Percentiles rank a stretch among this genome's conserved stretches.
phyloP scores from a whole-genome alignment of 2,797 vertebrate species.

The Sebastes elongatus region DNA sequence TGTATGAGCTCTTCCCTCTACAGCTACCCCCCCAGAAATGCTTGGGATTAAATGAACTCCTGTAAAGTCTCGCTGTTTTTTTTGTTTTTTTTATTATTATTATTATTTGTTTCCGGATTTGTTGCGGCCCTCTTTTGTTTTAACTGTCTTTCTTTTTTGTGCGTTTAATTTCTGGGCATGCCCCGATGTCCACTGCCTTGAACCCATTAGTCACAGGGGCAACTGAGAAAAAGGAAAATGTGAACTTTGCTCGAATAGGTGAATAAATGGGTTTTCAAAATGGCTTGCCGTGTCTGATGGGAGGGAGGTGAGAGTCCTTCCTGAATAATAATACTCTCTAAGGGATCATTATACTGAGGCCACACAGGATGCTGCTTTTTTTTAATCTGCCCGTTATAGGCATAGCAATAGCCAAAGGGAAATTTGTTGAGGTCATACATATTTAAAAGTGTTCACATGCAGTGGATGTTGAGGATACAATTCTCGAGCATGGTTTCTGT shows the following conservation, averaged over 20 bases:
- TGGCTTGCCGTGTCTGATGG: conserved; percentile 23
- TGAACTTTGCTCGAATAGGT: conserved; percentile 48
- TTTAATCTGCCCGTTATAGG: not conserved
- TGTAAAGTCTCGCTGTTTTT: conserved; percentile 54
- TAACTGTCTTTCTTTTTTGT: not conserved
- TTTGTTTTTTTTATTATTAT: not conserved
- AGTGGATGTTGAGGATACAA: not conserved
- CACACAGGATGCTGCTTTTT: not conserved
- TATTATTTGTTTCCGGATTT: not conserved
- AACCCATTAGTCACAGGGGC: conserved; percentile 17
- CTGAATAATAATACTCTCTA: not conserved
- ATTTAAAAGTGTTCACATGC: too few relatives aligned
- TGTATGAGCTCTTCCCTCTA: conserved; percentile 72
- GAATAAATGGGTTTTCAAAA: conserved; percentile 71
- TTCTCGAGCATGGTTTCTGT: not conserved
- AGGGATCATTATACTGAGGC: not conserved
- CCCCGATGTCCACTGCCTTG: conserved; percentile 24
- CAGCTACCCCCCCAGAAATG: conserved; percentile 34
- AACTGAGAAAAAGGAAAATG: conserved; percentile 19
- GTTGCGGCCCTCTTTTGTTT: conserved; percentile 10
- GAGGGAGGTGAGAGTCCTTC: not conserved
- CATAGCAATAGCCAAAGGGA: not conserved
- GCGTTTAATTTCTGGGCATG: conserved; percentile 14
- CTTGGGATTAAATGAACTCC: conserved; percentile 75
- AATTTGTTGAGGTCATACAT: not conserved